Evolutionary conservation across 1,140 invertebrate species (phyloP).

Genomic region (Drosophila suzukii): DNA sequence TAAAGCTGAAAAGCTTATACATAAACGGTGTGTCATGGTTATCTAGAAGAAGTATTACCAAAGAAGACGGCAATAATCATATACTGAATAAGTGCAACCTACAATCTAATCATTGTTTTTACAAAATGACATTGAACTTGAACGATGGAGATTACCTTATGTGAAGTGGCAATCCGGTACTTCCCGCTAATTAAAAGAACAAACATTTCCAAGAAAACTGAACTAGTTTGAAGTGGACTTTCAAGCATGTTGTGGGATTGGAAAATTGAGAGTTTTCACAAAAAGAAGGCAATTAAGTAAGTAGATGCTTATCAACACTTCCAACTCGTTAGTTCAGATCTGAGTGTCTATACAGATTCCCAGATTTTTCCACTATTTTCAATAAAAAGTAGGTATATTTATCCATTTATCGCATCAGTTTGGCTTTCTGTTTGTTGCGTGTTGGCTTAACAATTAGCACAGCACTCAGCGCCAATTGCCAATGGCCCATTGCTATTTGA

Average conservation of each 20-base stretch:
- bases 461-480: constrained; percentile 40
- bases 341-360: not conserved
- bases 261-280: constrained; percentile 10
- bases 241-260: constrained; percentile 26
- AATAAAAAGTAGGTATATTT: constrained; percentile 35
- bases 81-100: not conserved
- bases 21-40: not conserved
- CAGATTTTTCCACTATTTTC: constrained; percentile 35
- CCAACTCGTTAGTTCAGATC: constrained; percentile 22
- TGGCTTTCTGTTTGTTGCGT: constrained; percentile 48
- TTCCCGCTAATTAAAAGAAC: constrained; percentile 6
- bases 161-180: not conserved
- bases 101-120: constrained; percentile 19
- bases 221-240: constrained; percentile 3
- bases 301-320: constrained; percentile 18
- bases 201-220: constrained; percentile 21
- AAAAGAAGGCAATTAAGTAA: constrained; percentile 8
- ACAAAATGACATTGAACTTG: constrained; percentile 36
- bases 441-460: constrained; percentile 69
- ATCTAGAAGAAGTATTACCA: not conserved
- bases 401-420: constrained; percentile 32
- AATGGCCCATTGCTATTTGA: constrained; percentile 41
- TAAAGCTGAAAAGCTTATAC: no score
- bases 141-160: not conserved
- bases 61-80: no score